phyloP scores from a whole-genome alignment of 2,797 vertebrate species.

The Odontamblyopus rebecca region DNA sequence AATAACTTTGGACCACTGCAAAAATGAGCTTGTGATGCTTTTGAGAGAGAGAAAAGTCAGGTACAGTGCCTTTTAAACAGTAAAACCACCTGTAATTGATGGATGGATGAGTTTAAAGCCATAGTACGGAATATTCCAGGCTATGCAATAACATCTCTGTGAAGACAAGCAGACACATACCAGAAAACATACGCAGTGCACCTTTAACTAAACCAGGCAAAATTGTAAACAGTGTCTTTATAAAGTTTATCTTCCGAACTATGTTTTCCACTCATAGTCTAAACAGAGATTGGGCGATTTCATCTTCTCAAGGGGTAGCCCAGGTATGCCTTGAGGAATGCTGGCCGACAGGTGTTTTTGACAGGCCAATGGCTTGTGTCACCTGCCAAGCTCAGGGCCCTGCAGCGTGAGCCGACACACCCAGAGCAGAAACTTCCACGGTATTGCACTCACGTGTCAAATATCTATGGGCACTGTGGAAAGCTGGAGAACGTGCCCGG shows the following conservation, averaged over 20 bases:
- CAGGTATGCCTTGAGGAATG: slow-evolving; percentile 45
- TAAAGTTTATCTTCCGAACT: not conserved
- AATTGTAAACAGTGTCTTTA: not conserved
- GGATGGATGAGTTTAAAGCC: too few relatives aligned
- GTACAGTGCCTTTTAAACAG: too few relatives aligned
- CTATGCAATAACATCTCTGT: too few relatives aligned
- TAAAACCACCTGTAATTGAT: too few relatives aligned
- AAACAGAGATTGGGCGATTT: not conserved
- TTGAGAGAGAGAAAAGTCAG: too few relatives aligned
- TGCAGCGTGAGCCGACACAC: slow-evolving; percentile 2
- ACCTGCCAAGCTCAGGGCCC: slow-evolving; percentile 17
- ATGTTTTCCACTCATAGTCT: not conserved
- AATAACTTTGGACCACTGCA: too few relatives aligned
- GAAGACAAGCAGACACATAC: too few relatives aligned
- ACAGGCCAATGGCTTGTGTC: slow-evolving; percentile 26
- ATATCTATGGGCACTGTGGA: not conserved
- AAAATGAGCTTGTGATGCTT: too few relatives aligned
- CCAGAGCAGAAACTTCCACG: not conserved
- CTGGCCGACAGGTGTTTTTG: slow-evolving; percentile 38
- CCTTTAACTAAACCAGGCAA: not conserved
- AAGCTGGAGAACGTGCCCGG: not conserved
- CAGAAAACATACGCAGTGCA: too few relatives aligned
- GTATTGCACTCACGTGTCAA: not conserved
- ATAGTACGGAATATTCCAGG: too few relatives aligned
- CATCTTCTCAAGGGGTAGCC: not conserved